Evolutionary conservation across 2,113 vertebrate genomes (phyloP).

Genomic region (Bubo scandiacus): DNA sequence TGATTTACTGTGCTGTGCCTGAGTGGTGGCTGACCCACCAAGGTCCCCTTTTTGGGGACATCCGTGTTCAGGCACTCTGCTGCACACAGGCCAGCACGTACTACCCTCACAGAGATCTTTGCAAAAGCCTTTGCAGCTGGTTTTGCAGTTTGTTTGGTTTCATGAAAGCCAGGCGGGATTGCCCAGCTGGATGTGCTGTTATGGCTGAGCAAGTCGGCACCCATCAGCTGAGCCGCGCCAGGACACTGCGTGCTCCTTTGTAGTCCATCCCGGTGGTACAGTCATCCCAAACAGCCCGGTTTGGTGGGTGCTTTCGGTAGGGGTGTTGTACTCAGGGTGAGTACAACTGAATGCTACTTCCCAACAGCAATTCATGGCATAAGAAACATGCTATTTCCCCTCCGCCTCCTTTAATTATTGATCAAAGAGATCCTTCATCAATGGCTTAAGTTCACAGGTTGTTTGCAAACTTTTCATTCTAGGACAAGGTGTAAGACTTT

Average conservation of each 20-base stretch:
- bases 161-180: neutral
- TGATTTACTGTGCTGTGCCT: neutral
- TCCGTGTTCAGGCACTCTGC: fast-evolving
- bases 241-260: neutral
- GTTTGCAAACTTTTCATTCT: neutral
- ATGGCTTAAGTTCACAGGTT: neutral
- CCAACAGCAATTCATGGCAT: neutral
- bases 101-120: neutral
- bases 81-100: neutral
- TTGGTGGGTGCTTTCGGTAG: neutral
- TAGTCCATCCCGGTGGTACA: conserved; percentile 13
- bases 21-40: neutral
- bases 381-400: neutral
- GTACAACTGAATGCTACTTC: neutral
- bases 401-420: neutral
- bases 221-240: neutral
- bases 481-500: neutral
- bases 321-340: neutral
- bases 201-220: neutral
- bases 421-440: conserved; percentile 19
- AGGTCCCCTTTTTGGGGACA: neutral
- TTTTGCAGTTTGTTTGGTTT: neutral
- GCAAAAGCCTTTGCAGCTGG: neutral
- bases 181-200: neutral
- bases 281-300: conserved; percentile 37